Percentiles rank a stretch among this genome's conserved stretches.
phyloP scores from a whole-genome alignment of 2,113 vertebrate species.

The Saccopteryx bilineata region DNA sequence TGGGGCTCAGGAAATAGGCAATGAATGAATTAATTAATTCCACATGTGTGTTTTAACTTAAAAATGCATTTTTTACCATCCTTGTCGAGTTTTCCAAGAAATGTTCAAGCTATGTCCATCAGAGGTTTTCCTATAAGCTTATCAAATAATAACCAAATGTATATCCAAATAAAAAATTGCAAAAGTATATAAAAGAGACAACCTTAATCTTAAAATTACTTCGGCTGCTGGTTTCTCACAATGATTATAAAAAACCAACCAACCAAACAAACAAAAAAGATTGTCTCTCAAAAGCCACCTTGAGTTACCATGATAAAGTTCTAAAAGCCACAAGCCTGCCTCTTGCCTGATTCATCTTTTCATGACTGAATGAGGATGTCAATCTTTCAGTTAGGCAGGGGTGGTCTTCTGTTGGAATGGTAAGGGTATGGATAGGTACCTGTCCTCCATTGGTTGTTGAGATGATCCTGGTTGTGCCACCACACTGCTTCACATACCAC shows the following conservation, averaged over 20 bases:
- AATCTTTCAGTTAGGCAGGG: neutral
- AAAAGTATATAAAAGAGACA: neutral
- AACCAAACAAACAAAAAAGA: neutral
- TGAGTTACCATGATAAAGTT: neutral
- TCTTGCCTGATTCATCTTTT: neutral
- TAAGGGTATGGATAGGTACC: conserved; percentile 85
- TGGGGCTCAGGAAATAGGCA: neutral
- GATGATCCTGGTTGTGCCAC: conserved; percentile 95
- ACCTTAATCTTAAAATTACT: conserved; percentile 2
- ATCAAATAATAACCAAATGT: neutral
- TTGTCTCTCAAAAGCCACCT: neutral
- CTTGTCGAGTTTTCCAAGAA: conserved; percentile 15
- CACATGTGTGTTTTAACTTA: neutral
- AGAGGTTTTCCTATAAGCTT: neutral
- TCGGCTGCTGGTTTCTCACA: neutral
- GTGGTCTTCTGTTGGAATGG: neutral
- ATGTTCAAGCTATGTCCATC: neutral
- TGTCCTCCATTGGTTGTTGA: conserved; percentile 97
- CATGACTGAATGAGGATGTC: neutral
- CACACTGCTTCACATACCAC: conserved; percentile 98
- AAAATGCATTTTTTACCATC: conserved; percentile 23
- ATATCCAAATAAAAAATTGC: neutral
- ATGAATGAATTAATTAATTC: conserved; percentile 39
- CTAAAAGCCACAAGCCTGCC: neutral
- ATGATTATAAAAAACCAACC: neutral